A percentile compares a stretch with the other conserved stretches of the same genome.
phyloP scores from a whole-genome alignment of 2,113 vertebrate genomes.

The Menura novaehollandiae region DNA sequence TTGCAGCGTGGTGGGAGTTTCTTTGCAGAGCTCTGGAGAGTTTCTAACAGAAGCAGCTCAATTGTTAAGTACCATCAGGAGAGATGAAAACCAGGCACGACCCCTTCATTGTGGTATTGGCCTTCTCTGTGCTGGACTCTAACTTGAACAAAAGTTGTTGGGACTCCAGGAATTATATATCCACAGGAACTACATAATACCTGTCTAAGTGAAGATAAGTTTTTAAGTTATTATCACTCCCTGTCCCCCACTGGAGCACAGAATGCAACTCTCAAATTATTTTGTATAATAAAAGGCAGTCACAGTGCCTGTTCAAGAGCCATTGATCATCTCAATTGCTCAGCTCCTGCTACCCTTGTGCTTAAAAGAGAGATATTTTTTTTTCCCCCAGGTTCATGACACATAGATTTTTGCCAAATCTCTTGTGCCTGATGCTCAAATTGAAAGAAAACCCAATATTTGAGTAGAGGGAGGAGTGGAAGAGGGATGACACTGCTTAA shows the following conservation, averaged over 20 bases:
- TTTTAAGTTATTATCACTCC: neutral
- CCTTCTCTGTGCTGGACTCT: neutral
- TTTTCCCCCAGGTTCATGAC: neutral
- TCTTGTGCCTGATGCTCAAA: neutral
- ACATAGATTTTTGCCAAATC: neutral
- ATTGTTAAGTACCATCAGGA: neutral
- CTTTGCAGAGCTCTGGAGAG: neutral
- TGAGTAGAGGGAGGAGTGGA: neutral
- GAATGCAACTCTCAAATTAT: neutral
- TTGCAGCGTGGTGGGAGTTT: neutral
- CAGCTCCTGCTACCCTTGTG: neutral
- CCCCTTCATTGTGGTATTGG: fast-evolving
- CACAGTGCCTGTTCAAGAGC: neutral
- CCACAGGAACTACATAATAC: fast-evolving
- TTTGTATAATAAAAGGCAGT: neutral
- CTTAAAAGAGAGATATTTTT: neutral
- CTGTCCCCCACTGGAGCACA: fast-evolving
- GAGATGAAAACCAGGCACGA: neutral
- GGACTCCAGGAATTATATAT: neutral
- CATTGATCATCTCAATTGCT: neutral
- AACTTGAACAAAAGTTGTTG: neutral
- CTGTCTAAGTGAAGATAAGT: neutral
- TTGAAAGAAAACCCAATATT: neutral
- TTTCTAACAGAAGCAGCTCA: neutral
- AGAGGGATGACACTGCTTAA: neutral